A percentile compares a stretch with the other conserved stretches of the same genome.
Evolutionary conservation across 1,140 invertebrate species (phyloP).

Genomic region (Drosophila oshimai): DNA sequence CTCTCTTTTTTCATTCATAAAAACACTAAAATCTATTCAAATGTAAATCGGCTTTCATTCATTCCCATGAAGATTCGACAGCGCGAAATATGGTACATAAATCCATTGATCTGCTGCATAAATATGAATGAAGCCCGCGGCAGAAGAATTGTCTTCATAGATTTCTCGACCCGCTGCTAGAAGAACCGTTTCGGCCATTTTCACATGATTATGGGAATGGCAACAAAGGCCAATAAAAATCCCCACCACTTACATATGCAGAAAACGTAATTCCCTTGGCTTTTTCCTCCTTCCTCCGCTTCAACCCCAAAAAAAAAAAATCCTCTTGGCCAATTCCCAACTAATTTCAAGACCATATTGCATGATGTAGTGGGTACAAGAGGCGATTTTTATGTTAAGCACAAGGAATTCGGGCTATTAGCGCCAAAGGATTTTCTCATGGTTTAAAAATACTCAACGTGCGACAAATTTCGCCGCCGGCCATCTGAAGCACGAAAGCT

Average conservation of each 20-base stretch:
- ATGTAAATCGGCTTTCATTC: slow-evolving; percentile 27
- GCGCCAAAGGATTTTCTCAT: slow-evolving; percentile 82
- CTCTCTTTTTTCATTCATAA: slow-evolving; percentile 17
- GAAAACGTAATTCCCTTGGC: slow-evolving; percentile 4
- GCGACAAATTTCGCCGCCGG: slow-evolving; percentile 81
- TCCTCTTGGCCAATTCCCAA: slow-evolving; percentile 32
- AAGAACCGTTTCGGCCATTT: slow-evolving; percentile 64
- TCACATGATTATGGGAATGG: slow-evolving; percentile 69
- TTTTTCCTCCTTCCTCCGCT: background rate
- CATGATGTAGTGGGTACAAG: slow-evolving; percentile 67
- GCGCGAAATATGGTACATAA: slow-evolving; percentile 4
- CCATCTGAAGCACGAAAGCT: slow-evolving; percentile 78
- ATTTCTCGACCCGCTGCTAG: slow-evolving; percentile 8
- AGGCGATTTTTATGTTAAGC: slow-evolving; percentile 81
- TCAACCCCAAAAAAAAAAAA: too few relatives aligned
- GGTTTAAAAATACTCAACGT: slow-evolving; percentile 82
- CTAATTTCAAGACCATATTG: slow-evolving; percentile 65
- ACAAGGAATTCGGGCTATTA: slow-evolving; percentile 82
- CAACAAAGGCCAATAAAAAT: slow-evolving; percentile 54
- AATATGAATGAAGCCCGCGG: slow-evolving; percentile 32
- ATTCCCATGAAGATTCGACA: slow-evolving; percentile 5
- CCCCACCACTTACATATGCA: slow-evolving; percentile 37
- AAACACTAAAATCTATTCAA: background rate
- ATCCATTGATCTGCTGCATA: slow-evolving; percentile 35
- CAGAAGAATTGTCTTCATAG: slow-evolving; percentile 34